A percentile compares a stretch with the other conserved stretches of the same genome.
These are phyloP conservation scores for Ctenopoma multispine DNA, from an alignment of 2,797 vertebrate genomes.

Conservation along the genomic window DNA sequence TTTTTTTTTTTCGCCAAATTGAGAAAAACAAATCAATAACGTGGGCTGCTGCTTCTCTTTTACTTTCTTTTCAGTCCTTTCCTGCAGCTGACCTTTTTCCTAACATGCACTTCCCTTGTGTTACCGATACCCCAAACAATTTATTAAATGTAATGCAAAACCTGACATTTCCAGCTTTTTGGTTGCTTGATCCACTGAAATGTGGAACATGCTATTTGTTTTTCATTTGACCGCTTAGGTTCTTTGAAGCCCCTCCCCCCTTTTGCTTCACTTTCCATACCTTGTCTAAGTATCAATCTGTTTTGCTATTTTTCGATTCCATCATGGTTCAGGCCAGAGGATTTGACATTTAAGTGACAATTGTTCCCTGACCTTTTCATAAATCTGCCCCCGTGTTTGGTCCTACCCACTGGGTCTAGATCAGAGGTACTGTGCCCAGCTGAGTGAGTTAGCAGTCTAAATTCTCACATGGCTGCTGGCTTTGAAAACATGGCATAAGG, in stretches of 20 bases:
- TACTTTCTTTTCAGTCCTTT: conserved; percentile 56
- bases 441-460: conserved; percentile 27
- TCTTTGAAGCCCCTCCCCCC: conserved; percentile 18
- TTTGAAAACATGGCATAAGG: conserved; percentile 53
- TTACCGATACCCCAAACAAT: conserved; percentile 64
- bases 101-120: conserved; percentile 62
- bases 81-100: conserved; percentile 76
- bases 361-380: conserved; percentile 81
- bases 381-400: conserved; percentile 60
- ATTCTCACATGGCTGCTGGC: conserved; percentile 40
- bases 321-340: conserved; percentile 61
- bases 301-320: conserved; percentile 66
- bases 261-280: conserved; percentile 33
- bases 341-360: conserved; percentile 85
- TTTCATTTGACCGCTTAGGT: conserved; percentile 55
- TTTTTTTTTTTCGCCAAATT: conserved; percentile 33
- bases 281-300: conserved; percentile 66
- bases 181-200: conserved; percentile 54
- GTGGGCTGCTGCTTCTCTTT: conserved; percentile 51
- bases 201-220: conserved; percentile 62
- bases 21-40: conserved; percentile 80
- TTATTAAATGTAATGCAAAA: conserved; percentile 76
- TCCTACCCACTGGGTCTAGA: conserved; percentile 54
- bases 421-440: conserved; percentile 49
- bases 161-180: conserved; percentile 74